Conservation (phyloP, 1,140 invertebrate genomes). For the Drosophila simulans region DNA sequence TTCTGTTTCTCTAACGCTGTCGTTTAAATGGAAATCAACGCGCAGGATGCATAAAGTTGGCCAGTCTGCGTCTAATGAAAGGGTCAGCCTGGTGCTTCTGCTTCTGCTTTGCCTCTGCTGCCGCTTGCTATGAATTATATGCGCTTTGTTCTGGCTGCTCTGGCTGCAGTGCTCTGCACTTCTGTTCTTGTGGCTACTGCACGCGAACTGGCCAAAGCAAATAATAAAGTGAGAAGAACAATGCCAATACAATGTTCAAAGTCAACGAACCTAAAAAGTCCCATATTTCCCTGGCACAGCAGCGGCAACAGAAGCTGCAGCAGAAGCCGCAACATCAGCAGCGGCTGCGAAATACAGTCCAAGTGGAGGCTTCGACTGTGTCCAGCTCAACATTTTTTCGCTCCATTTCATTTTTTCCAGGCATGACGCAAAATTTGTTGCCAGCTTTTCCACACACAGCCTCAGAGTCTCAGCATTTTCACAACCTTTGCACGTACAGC, state of each 20-base stretch:
- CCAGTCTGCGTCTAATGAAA: slow-evolving; percentile 77
- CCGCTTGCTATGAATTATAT: slow-evolving; percentile 77
- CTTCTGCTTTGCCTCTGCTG: slow-evolving; percentile 15
- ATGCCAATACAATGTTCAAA: slow-evolving; percentile 80
- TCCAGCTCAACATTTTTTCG: slow-evolving; percentile 80
- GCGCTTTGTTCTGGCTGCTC: slow-evolving; percentile 69
- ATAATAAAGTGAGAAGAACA: slow-evolving; percentile 83
- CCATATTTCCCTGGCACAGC: slow-evolving; percentile 75
- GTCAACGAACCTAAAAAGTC: slow-evolving; percentile 83
- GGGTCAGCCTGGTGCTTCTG: slow-evolving; percentile 61
- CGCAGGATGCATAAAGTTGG: slow-evolving; percentile 81
- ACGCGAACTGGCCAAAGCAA: slow-evolving; percentile 78
- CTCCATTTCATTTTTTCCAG: slow-evolving; percentile 83
- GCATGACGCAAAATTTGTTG: slow-evolving; percentile 83
- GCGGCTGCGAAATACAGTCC: slow-evolving; percentile 24
- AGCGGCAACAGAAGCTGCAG: slow-evolving; percentile 24
- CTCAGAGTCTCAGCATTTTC: slow-evolving; percentile 71
- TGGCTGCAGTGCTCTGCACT: slow-evolving; percentile 22
- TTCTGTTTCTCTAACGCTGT: slow-evolving; percentile 76
- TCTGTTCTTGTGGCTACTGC: slow-evolving; percentile 66
- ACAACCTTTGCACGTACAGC: slow-evolving; percentile 80
- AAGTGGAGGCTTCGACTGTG: slow-evolving; percentile 71
- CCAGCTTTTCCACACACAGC: slow-evolving; percentile 74
- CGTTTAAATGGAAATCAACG: slow-evolving; percentile 83
- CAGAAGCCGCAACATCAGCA: slow-evolving; percentile 13